phyloP scores from a whole-genome alignment of 1,140 invertebrate species.

The Cydia strobilella region DNA sequence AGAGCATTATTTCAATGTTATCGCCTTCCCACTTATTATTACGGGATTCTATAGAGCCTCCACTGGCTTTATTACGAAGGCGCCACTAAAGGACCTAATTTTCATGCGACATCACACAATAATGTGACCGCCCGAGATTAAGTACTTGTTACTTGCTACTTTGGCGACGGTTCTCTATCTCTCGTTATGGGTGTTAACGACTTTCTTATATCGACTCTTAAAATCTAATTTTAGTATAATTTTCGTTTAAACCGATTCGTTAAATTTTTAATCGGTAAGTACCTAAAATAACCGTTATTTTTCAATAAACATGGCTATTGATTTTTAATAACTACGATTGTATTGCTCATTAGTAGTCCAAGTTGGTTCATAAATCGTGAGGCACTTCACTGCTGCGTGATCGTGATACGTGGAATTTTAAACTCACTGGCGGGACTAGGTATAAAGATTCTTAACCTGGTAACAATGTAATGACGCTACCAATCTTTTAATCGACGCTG shows the following conservation, averaged over 20 bases:
- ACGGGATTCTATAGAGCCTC: slow-evolving; percentile 10
- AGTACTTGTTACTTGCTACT: slow-evolving; percentile 55
- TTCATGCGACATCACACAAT: slow-evolving; percentile 52
- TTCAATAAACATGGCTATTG: slow-evolving; percentile 25
- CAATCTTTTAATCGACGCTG: slow-evolving; percentile 26
- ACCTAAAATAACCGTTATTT: slow-evolving; percentile 15
- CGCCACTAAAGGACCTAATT: slow-evolving; percentile 36
- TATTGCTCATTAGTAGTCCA: slow-evolving; percentile 31
- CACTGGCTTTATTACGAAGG: slow-evolving; percentile 24
- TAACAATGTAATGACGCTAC: slow-evolving; percentile 27
- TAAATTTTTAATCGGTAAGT: slow-evolving; percentile 15
- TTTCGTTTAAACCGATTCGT: slow-evolving; percentile 2
- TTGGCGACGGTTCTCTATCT: neutral
- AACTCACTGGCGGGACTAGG: slow-evolving; percentile 11
- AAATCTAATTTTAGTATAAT: neutral
- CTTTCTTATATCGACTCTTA: slow-evolving; percentile 4
- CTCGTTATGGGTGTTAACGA: slow-evolving; percentile 20
- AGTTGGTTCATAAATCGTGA: slow-evolving; percentile 23
- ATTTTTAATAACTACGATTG: slow-evolving; percentile 30
- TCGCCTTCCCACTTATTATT: slow-evolving; percentile 8
- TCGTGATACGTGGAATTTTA: neutral
- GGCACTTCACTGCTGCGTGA: slow-evolving; percentile 20
- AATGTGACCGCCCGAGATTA: slow-evolving; percentile 50
- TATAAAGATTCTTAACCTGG: slow-evolving; percentile 29
- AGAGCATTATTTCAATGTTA: slow-evolving; percentile 26